These are phyloP conservation scores for Phalanger gymnotis DNA, from an alignment of 2,797 vertebrate species.

Conservation along the genomic window DNA sequence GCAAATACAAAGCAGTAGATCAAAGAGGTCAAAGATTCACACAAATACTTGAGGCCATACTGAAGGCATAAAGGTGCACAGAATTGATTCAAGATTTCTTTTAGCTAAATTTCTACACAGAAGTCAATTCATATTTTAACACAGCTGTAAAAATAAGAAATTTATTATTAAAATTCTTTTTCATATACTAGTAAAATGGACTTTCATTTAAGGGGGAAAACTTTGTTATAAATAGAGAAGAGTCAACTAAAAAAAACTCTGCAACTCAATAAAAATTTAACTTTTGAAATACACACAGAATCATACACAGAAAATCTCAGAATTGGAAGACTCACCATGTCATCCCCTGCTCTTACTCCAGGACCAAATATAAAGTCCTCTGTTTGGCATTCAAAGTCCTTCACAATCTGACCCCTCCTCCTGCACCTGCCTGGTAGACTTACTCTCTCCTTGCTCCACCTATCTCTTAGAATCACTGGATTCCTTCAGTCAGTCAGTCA, in stretches of 20 bases:
- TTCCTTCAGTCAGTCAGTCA: neutral
- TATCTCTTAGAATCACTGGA: neutral
- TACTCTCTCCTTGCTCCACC: neutral
- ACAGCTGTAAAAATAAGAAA: slow-evolving; percentile 15
- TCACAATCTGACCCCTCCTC: neutral
- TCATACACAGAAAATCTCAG: neutral
- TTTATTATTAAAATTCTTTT: slow-evolving; percentile 43
- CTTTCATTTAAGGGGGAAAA: neutral
- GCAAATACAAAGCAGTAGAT: neutral
- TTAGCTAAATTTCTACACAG: slow-evolving; percentile 31
- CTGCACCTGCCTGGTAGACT: neutral
- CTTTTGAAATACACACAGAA: neutral
- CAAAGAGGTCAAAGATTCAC: neutral
- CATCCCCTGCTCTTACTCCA: neutral
- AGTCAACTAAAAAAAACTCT: slow-evolving; percentile 38
- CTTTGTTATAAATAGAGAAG: slow-evolving; percentile 16
- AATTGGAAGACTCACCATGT: neutral
- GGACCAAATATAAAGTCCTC: neutral
- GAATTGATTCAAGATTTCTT: slow-evolving; percentile 49
- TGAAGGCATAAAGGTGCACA: slow-evolving; percentile 43
- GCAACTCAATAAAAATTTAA: slow-evolving; percentile 38
- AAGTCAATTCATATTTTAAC: slow-evolving; percentile 31
- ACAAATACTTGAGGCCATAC: neutral
- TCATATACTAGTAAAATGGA: slow-evolving; percentile 54
- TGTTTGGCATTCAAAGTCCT: neutral